Evolutionary conservation across 2,888 invertebrate species (phyloP).

Genomic region (Eristalinus aeneus): DNA sequence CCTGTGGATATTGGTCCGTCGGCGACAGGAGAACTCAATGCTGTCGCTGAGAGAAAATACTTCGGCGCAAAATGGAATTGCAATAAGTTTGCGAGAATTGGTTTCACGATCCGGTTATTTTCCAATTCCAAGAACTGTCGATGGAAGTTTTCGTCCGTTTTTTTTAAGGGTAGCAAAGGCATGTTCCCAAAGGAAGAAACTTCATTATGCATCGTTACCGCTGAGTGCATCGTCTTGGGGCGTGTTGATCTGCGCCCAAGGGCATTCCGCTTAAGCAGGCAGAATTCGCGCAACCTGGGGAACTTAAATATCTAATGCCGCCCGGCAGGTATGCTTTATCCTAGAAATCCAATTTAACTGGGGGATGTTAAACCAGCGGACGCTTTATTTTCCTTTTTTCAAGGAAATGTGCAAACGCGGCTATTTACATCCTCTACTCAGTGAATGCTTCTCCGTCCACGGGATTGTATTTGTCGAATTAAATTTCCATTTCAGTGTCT

Average conservation of each 20-base stretch:
- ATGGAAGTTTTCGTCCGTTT: too few relatives aligned
- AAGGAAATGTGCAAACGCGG: too few relatives aligned
- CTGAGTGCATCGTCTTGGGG: neutral
- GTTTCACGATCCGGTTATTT: too few relatives aligned
- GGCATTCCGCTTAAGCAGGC: neutral
- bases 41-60: neutral
- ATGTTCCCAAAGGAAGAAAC: too few relatives aligned
- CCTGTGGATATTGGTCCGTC: neutral
- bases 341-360: neutral
- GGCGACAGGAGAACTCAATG: neutral
- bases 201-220: conserved; percentile 21
- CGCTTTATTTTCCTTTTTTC: neutral
- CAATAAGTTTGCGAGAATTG: neutral
- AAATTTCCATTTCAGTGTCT: neutral
- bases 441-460: neutral
- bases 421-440: neutral
- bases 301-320: neutral
- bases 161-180: neutral
- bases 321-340: neutral
- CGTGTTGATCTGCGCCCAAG: neutral
- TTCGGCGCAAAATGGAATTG: neutral
- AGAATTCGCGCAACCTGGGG: neutral
- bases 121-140: too few relatives aligned
- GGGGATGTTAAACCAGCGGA: neutral
- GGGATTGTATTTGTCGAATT: neutral